These are phyloP conservation scores for Seriola rivoliana DNA, from an alignment of 2,113 vertebrate genomes.

Conservation along the genomic window DNA sequence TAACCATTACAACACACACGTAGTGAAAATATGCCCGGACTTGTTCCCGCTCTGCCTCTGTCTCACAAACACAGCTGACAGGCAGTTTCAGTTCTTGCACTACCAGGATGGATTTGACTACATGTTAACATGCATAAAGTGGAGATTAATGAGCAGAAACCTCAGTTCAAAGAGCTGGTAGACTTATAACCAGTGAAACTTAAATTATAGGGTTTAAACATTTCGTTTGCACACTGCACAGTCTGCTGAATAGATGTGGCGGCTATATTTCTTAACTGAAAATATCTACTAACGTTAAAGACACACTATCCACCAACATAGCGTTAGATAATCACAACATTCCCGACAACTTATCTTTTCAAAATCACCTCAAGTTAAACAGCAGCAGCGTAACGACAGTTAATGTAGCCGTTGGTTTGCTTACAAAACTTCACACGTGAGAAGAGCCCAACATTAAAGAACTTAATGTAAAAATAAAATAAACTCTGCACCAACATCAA, in stretches of 20 bases:
- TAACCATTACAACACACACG: not conserved
- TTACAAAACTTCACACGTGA: not conserved
- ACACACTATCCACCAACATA: too few relatives aligned
- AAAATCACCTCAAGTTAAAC: too few relatives aligned
- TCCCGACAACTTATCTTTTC: too few relatives aligned
- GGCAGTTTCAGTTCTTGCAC: not conserved
- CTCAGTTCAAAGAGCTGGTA: not conserved
- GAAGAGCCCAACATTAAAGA: not conserved
- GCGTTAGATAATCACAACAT: too few relatives aligned
- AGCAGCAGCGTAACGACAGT: too few relatives aligned
- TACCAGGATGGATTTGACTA: not conserved
- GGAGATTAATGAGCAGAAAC: not conserved
- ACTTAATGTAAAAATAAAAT: not conserved
- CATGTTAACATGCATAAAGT: not conserved
- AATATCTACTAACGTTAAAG: not conserved
- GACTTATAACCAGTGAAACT: too few relatives aligned
- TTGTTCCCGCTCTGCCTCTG: slow-evolving; percentile 10
- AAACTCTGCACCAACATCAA: not conserved
- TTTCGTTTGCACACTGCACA: too few relatives aligned
- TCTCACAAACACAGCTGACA: too few relatives aligned
- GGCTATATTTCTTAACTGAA: not conserved
- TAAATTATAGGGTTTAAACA: too few relatives aligned
- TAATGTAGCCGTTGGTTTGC: not conserved
- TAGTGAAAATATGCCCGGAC: slow-evolving; percentile 28
- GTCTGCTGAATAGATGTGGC: too few relatives aligned